phyloP scores from a whole-genome alignment of 2,113 vertebrate genomes.

The Megaceryle maxima region DNA sequence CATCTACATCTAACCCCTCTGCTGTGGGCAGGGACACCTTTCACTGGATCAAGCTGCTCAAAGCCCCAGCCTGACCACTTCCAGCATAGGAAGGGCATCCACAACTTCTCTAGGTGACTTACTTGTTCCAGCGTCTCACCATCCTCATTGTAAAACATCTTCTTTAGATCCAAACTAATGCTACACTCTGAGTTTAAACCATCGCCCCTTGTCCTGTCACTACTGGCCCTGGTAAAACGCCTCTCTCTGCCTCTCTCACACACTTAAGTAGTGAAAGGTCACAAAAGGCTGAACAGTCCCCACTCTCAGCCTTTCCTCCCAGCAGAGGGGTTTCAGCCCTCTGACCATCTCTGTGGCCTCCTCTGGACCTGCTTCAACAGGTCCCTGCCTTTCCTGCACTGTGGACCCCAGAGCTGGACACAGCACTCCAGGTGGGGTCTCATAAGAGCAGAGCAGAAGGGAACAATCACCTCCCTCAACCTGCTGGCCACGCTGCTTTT shows the following conservation, averaged over 20 bases:
- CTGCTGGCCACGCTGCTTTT: background rate
- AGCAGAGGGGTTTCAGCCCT: background rate
- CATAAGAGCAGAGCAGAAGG: background rate
- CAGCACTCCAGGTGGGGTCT: too few species aligned
- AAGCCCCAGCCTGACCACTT: background rate
- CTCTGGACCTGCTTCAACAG: background rate
- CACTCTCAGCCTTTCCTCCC: background rate
- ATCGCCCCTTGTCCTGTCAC: too few species aligned
- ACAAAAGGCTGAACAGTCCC: background rate
- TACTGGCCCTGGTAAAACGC: background rate
- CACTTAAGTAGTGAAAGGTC: background rate
- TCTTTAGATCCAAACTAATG: too few species aligned
- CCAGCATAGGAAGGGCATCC: background rate
- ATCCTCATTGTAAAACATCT: background rate
- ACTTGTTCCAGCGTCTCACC: background rate
- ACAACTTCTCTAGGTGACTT: background rate
- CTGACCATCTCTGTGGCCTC: background rate
- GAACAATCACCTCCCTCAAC: background rate
- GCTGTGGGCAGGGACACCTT: background rate
- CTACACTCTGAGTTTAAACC: too few species aligned
- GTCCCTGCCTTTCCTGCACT: background rate
- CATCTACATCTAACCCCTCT: background rate
- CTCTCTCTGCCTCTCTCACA: background rate
- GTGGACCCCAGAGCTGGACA: background rate
- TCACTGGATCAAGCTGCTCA: fast-evolving